phyloP scores from a whole-genome alignment of 2,888 invertebrate genomes.

The Athalia rosae region DNA sequence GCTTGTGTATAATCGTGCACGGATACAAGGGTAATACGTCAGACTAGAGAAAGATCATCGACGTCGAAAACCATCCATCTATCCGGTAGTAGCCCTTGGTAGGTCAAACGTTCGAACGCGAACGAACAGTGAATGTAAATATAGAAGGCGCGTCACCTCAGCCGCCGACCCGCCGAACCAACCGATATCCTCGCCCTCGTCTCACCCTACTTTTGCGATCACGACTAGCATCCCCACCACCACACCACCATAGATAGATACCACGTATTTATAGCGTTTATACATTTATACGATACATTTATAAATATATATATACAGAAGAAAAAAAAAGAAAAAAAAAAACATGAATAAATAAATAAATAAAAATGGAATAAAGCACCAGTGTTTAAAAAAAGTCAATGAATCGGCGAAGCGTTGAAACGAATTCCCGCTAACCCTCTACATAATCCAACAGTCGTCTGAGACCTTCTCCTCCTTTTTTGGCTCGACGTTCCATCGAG shows the following conservation, averaged over 20 bases:
- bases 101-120: conserved; percentile 71
- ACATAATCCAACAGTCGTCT: no score
- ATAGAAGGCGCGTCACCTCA: conserved; percentile 73
- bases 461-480: no score
- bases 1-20: conserved; percentile 62
- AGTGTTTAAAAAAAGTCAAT: conserved; percentile 73
- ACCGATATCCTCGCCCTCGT: conserved; percentile 72
- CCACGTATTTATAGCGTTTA: conserved; percentile 74
- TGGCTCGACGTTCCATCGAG: background rate
- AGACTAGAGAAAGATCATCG: conserved; percentile 47
- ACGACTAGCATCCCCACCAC: conserved; percentile 73
- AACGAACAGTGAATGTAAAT: conserved; percentile 73
- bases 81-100: conserved; percentile 72
- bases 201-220: conserved; percentile 72
- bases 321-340: no score
- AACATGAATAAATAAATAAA: conserved; percentile 73
- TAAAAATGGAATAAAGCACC: conserved; percentile 74
- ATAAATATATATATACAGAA: no score
- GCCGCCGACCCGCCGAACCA: conserved; percentile 72
- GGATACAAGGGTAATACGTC: conserved; percentile 58
- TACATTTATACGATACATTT: conserved; percentile 74
- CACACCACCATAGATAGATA: conserved; percentile 71
- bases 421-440: background rate
- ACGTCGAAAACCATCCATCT: conserved; percentile 62
- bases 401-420: background rate